Conservation (phyloP, 2,113 vertebrate species). For the Martes martes region DNA sequence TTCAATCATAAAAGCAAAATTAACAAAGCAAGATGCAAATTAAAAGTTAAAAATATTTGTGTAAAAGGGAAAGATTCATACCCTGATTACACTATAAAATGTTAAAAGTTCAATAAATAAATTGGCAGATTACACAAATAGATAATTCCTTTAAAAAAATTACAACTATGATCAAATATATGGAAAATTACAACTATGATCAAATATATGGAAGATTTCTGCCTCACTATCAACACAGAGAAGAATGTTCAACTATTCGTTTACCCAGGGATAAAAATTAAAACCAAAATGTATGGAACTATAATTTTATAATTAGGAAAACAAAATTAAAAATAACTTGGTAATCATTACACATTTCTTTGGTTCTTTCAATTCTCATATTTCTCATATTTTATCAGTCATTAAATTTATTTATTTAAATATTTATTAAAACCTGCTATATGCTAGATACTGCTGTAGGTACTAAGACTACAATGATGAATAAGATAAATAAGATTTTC, state of each 20-base stretch:
- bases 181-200: not conserved
- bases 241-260: not conserved
- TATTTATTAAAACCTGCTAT: not conserved
- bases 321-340: not conserved
- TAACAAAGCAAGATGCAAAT: constrained; percentile 24
- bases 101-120: not conserved
- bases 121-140: not conserved
- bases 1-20: not conserved
- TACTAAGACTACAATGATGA: not conserved
- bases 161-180: not conserved
- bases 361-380: not conserved
- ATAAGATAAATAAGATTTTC: constrained; percentile 10
- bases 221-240: not conserved
- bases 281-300: not conserved
- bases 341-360: not conserved
- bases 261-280: not conserved
- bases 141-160: not conserved
- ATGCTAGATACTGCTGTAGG: not conserved
- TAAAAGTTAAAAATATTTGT: not conserved
- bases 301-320: not conserved
- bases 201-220: not conserved
- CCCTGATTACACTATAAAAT: not conserved
- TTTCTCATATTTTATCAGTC: not conserved
- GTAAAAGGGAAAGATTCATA: not conserved
- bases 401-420: not conserved